Base-by-base conservation (phyloP, 2,797 vertebrate genomes). In the Alosa sapidissima region DNA sequence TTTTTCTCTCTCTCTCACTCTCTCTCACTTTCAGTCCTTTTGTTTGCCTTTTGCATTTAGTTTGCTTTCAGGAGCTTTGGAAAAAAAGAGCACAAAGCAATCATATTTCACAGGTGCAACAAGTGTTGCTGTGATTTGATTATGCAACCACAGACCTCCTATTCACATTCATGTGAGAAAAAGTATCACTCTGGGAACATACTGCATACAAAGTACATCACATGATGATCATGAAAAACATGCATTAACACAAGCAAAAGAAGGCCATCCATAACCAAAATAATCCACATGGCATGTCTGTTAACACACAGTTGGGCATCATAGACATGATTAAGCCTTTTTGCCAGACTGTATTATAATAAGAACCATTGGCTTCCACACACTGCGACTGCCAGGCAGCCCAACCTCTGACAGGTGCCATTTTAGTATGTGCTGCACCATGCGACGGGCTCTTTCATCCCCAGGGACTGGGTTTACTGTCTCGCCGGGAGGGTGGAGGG, bases 101-200 rank as follows among this genome's bases (percentile, higher is more conserved):
- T 78, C 36, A 78, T 78, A 78, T 78, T 78, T 78, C 72, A 45
- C 36, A 72, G 65, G 58, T 24, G 21, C 65, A 0, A 78, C 5
- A 47, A 75, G 68, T 75, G 36, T 45, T 78, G 16, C 16, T 16
- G 68, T 45, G 33, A 45, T 78, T 78, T 78, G 36, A 78, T 78
- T 78, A 47, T 7, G 72, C 72, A 78, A 21, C 36, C 9, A 9
- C 16, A 78, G 16, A 78, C 16, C 47, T 78, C 72, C 72, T 47
- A 78, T 78, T 78, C 36, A 78, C 72, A 47, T 21, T 47, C 36
- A 78, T 19, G 72, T 78, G 72, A 78, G 72, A 47, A 78, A 78
- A 78, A 78, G 72, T 21, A n/a, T 78, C 72, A 78, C 16, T 21
- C 14, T 78, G 72, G 16, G 11, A 45, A 75, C 36, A 72, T 8